Conservation (phyloP, 2,113 vertebrate species). For the Scalopus aquaticus region DNA sequence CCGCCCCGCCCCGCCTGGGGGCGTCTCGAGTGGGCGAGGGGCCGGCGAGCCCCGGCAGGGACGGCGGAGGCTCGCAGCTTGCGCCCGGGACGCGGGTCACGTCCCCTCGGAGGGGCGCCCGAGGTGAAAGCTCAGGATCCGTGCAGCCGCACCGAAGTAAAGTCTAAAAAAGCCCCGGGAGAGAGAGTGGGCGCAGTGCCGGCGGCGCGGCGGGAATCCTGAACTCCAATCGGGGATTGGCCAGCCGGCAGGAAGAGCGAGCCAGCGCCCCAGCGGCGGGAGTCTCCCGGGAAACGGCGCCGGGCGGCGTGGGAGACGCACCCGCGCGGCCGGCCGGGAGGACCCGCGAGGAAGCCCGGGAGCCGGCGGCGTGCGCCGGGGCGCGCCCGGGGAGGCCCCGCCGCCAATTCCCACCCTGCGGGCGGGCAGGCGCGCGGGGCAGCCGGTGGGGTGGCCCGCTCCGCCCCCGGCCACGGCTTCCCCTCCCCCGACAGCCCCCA, state of each 20-base stretch:
- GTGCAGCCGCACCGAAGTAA: background rate
- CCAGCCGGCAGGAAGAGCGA: fast-evolving
- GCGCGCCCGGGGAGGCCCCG: too few species aligned
- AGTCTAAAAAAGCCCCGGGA: background rate
- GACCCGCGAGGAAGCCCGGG: background rate
- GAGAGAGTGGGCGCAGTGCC: background rate
- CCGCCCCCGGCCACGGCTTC: too few species aligned
- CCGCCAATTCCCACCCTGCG: background rate
- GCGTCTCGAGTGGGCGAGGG: background rate
- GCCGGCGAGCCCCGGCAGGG: background rate
- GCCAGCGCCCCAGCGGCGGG: background rate
- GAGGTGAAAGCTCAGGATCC: background rate
- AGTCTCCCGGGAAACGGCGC: background rate
- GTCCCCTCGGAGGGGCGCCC: background rate
- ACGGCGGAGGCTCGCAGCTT: fast-evolving
- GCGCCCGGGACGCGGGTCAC: background rate
- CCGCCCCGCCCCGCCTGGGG: constrained; percentile 18
- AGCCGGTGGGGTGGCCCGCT: too few species aligned
- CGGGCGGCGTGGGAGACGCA: too few species aligned
- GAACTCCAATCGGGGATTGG: background rate
- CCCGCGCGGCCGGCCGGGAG: background rate
- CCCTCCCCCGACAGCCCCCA: background rate
- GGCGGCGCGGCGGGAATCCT: constrained; percentile 45
- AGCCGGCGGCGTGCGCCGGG: background rate
- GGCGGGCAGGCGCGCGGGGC: background rate